Evolutionary conservation across 2,113 vertebrate genomes (phyloP), one percentile per base, ranked within the genome.

Genomic region (Pterocles orientalis): DNA sequence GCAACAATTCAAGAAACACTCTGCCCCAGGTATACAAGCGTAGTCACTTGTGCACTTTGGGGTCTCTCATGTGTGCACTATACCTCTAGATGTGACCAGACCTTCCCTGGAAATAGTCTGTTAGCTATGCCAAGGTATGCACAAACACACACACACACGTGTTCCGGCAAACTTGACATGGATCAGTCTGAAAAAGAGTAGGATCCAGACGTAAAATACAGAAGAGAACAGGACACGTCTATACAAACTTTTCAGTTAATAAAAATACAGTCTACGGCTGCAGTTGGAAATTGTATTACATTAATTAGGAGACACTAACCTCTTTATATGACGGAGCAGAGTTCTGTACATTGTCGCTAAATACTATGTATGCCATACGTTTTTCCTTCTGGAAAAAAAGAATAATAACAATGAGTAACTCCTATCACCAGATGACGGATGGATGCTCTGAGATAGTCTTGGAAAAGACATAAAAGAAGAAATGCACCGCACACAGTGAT

Each of bases 401-500:
- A 82, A 68, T 62, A 84, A 70, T 76, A 65, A 76, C 86, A 86
- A 34, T 34, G 66, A 90, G 83, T 28, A 82, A 87, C 41, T 80
- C 65, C 36, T 92, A 91, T 92, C 92, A 77, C 66, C 88, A 96
- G 70, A 89, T 89, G 77, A 95, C 0, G 80, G 91, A 93, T 79
- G 86, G 90, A 95, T 96, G 88, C 39, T 90, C 86, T 66, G 92
- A 92, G 77, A 73, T 94, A 89, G 57, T 77, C 80, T 85, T 92
- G 96, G 77, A 91, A 89, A 57, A 88, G 81, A 95, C 88, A 96
- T 95, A 69, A 95, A 96, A 96, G 96, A 92, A 96, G 77, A 91
- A 96, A 94, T 76, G 81, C 62, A 91, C 61, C 41, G 54, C 48
- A 87, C 85, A 34, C 24, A 34, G 69, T 57, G 73, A 85, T 79